Conservation (phyloP, 2,888 invertebrate genomes). For the Hypena proboscidalis region DNA sequence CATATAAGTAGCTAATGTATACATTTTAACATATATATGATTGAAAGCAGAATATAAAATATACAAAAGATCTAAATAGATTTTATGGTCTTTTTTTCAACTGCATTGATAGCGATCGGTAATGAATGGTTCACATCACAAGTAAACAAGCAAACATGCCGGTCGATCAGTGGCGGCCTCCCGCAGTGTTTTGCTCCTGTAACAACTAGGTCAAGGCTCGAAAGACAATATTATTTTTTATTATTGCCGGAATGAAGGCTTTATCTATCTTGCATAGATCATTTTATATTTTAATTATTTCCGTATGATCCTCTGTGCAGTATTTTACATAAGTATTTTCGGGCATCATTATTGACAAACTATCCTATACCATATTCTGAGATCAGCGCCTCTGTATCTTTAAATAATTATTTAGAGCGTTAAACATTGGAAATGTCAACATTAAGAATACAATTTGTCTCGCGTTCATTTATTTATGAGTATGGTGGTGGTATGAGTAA, state of each 20-base stretch:
- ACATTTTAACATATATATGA: too few relatives aligned
- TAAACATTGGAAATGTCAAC: too few relatives aligned
- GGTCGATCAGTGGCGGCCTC: slow-evolving; percentile 23
- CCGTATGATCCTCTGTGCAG: slow-evolving; percentile 7
- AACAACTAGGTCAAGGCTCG: slow-evolving; percentile 39
- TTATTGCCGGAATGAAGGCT: slow-evolving; percentile 29
- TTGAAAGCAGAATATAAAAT: too few relatives aligned
- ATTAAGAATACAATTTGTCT: too few relatives aligned
- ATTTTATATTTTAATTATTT: slow-evolving; percentile 8
- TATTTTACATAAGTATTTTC: slow-evolving; percentile 1
- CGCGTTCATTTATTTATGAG: too few relatives aligned
- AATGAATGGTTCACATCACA: slow-evolving; percentile 26
- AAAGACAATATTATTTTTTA: slow-evolving; percentile 34
- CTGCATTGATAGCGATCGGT: slow-evolving; percentile 20
- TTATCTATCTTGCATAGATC: slow-evolving; percentile 5
- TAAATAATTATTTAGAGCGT: too few relatives aligned
- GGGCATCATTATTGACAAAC: too few relatives aligned
- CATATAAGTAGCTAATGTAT: too few relatives aligned
- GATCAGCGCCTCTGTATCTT: too few relatives aligned
- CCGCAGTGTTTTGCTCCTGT: slow-evolving; percentile 38
- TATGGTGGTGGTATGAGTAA: too few relatives aligned
- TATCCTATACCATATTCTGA: too few relatives aligned
- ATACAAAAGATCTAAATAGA: neutral
- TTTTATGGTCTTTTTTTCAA: neutral
- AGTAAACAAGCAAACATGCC: slow-evolving; percentile 35